Base-by-base conservation (phyloP, 23 tunicate species). In the Pegea sp. region DNA sequence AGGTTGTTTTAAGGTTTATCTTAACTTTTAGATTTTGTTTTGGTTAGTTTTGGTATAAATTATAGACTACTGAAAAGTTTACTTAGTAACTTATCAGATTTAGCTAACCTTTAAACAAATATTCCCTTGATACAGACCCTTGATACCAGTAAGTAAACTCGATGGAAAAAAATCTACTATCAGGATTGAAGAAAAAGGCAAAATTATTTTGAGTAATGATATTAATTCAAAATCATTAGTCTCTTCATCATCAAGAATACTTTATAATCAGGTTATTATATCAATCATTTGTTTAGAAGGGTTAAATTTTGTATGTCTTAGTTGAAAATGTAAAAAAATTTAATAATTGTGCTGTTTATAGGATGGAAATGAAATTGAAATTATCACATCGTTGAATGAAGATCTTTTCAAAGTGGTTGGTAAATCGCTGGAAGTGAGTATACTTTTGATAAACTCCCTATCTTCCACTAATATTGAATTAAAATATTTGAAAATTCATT, bases 321-420 rank as follows among this genome's bases (percentile, higher is more conserved):
- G n/a, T n/a, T n/a, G 16, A 38, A 11, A 8, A 38, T 38, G 11
- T n/a, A n/a, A n/a, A n/a, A n/a, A n/a, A n/a, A n/a, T n/a, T n/a
- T n/a, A n/a, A n/a, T n/a, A n/a, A n/a, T 16, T 22, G 28, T 6
- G 20, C 26, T 6, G 0, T 8, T 68, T 68, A 42, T 31, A 73
- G 81, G 70, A 68, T 73, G 95, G 84, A 22, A 84, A 84, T 44
- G 27, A 42, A 33, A 67, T 84, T 0, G 30, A 77, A 38, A 55
- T 84, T n/a, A 64, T 84, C 28, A 81, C 95, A 23, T 84, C 95
- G 38, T 50, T 84, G 24, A 33, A 50, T 57, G 95, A 84, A 24
- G 76, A 84, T 3, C 53, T 84, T 66, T 84, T 73, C 66, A 52
- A 63, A 58, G 68, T 67, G 57, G 84, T 73, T 84, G 95, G 95